Evolutionary conservation across 2,888 invertebrate species (phyloP).

Genomic region (Xanthorhoe designata): DNA sequence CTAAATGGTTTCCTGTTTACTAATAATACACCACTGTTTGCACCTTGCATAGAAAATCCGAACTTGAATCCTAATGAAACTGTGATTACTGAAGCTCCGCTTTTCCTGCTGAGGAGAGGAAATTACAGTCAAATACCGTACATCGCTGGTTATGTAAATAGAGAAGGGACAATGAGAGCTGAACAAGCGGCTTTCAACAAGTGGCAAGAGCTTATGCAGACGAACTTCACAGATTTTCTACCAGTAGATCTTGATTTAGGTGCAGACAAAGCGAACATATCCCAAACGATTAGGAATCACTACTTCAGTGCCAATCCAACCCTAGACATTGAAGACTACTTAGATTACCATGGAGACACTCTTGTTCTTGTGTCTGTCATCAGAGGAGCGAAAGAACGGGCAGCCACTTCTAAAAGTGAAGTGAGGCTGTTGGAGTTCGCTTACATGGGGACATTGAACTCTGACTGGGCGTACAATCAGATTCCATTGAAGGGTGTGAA

Average conservation of each 20-base stretch:
- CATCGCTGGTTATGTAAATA: slow-evolving; percentile 66
- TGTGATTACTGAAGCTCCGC: slow-evolving; percentile 65
- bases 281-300: slow-evolving; percentile 56
- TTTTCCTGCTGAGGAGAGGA: slow-evolving; percentile 61
- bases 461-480: slow-evolving; percentile 64
- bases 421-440: slow-evolving; percentile 70
- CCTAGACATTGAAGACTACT: slow-evolving; percentile 67
- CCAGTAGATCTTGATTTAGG: slow-evolving; percentile 65
- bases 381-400: slow-evolving; percentile 65
- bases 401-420: slow-evolving; percentile 55
- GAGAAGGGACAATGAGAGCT: slow-evolving; percentile 73
- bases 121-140: slow-evolving; percentile 70
- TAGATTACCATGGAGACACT: slow-evolving; percentile 73
- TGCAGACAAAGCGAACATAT: slow-evolving; percentile 50
- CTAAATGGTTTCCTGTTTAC: slow-evolving; percentile 60
- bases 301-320: slow-evolving; percentile 62
- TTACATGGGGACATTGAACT: slow-evolving; percentile 63
- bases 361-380: slow-evolving; percentile 65
- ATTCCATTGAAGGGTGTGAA: slow-evolving; percentile 66
- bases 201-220: slow-evolving; percentile 68
- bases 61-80: slow-evolving; percentile 53
- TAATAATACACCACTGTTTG: slow-evolving; percentile 72
- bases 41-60: slow-evolving; percentile 72
- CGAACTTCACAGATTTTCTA: slow-evolving; percentile 68
- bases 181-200: slow-evolving; percentile 55